These are phyloP conservation scores for Amphiduros pacificus DNA, from an alignment of 2,888 invertebrate genomes.

Conservation along the genomic window DNA sequence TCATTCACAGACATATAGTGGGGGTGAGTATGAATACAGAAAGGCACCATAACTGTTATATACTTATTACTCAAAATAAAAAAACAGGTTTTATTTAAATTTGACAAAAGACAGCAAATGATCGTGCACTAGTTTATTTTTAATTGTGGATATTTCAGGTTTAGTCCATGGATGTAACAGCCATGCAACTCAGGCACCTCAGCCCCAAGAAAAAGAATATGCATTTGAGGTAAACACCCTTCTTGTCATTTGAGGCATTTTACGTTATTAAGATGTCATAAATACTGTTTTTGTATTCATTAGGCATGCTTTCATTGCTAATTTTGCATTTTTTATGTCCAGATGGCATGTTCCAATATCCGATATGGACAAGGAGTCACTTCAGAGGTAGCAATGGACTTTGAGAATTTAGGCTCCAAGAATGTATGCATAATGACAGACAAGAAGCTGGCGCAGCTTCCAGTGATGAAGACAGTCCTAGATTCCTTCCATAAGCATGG, in stretches of 20 bases:
- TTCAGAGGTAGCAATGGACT: conserved; percentile 75
- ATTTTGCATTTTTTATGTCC: too few species aligned
- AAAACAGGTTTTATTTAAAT: neutral
- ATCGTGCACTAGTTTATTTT: too few species aligned
- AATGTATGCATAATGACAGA: conserved; percentile 87
- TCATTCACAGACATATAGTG: neutral
- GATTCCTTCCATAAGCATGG: conserved; percentile 71
- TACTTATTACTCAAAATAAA: neutral
- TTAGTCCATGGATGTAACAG: neutral
- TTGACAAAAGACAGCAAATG: too few species aligned
- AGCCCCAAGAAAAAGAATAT: conserved; percentile 15
- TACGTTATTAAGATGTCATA: neutral
- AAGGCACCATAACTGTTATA: neutral
- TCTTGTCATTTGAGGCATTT: neutral
- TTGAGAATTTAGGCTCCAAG: conserved; percentile 76
- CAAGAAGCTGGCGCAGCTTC: conserved; percentile 70
- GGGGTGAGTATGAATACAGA: too few species aligned
- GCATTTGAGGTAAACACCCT: conserved; percentile 18
- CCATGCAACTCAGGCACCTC: conserved; percentile 5
- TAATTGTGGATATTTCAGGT: too few species aligned
- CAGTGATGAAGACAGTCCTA: conserved; percentile 67
- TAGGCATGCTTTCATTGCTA: too few species aligned
- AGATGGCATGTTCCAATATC: conserved; percentile 88
- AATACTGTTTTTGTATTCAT: too few species aligned
- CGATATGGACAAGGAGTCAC: conserved; percentile 88